Conservation (phyloP, 2,113 vertebrate genomes). For the Steatornis caripensis region DNA sequence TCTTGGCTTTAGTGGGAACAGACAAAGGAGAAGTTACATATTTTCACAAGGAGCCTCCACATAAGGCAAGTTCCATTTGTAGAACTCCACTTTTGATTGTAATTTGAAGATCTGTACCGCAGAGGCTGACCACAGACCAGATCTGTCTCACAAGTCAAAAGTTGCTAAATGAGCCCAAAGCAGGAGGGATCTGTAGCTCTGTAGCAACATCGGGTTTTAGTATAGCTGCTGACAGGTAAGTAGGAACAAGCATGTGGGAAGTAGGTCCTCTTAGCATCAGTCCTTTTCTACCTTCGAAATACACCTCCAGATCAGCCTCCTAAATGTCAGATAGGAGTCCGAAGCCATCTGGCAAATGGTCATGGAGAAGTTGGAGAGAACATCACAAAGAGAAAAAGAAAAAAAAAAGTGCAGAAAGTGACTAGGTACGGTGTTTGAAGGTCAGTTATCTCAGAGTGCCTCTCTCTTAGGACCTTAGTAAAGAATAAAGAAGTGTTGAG, state of each 20-base stretch:
- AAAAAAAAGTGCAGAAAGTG: background rate
- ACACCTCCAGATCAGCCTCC: background rate
- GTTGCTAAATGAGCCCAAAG: background rate
- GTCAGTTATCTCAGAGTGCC: background rate
- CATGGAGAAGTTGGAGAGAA: background rate
- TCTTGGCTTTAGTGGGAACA: constrained; percentile 84
- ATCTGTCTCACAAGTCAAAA: background rate
- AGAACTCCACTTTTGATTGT: background rate
- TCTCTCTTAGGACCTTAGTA: background rate
- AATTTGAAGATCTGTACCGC: background rate
- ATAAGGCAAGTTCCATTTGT: constrained; percentile 76
- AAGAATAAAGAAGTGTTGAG: background rate
- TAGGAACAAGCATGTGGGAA: background rate
- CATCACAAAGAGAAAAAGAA: background rate
- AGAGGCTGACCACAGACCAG: background rate
- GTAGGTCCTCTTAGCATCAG: background rate
- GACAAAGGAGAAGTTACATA: constrained; percentile 88
- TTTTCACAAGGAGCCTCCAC: constrained; percentile 89
- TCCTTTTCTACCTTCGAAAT: background rate
- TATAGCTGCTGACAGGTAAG: background rate
- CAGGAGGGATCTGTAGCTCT: background rate
- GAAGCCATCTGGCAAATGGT: background rate
- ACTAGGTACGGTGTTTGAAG: background rate
- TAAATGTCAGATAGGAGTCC: background rate
- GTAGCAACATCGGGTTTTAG: background rate